Conservation (phyloP, 2,113 vertebrate genomes). For the Tachuris rubrigastra region DNA sequence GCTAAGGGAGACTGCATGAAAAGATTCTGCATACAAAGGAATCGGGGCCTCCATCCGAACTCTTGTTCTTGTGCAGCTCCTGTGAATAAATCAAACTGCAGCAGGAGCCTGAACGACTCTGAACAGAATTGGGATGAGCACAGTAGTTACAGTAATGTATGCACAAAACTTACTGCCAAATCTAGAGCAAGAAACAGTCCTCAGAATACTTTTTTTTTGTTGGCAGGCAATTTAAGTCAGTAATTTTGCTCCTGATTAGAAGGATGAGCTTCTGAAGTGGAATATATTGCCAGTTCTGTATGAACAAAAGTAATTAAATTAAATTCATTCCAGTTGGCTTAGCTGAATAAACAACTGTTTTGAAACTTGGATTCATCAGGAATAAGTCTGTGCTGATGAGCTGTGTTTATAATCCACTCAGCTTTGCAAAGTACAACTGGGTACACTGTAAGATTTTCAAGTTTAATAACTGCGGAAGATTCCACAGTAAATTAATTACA, state of each 20-base stretch:
- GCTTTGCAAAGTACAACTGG: background rate
- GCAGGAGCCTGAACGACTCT: background rate
- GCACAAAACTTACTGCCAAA: background rate
- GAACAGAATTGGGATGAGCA: background rate
- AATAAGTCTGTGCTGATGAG: background rate
- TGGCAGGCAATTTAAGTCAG: background rate
- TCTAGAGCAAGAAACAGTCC: background rate
- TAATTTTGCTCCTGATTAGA: constrained; percentile 16
- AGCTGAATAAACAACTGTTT: constrained; percentile 38
- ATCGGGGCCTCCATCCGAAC: rapidly evolving
- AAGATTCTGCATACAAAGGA: background rate
- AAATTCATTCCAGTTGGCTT: constrained; percentile 35
- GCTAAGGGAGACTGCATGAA: background rate
- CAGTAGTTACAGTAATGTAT: background rate
- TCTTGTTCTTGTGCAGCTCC: background rate
- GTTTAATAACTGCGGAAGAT: background rate
- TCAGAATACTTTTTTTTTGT: background rate
- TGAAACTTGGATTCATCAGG: background rate
- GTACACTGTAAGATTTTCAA: background rate
- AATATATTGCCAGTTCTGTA: background rate
- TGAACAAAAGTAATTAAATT: constrained; percentile 22
- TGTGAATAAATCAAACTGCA: constrained; percentile 18
- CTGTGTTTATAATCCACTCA: constrained; percentile 2
- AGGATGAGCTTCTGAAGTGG: background rate
- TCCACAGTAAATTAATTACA: background rate